Percentiles rank a stretch among this genome's conserved stretches.
phyloP scores from a whole-genome alignment of 2,113 vertebrate genomes.

The Eonycteris spelaea region DNA sequence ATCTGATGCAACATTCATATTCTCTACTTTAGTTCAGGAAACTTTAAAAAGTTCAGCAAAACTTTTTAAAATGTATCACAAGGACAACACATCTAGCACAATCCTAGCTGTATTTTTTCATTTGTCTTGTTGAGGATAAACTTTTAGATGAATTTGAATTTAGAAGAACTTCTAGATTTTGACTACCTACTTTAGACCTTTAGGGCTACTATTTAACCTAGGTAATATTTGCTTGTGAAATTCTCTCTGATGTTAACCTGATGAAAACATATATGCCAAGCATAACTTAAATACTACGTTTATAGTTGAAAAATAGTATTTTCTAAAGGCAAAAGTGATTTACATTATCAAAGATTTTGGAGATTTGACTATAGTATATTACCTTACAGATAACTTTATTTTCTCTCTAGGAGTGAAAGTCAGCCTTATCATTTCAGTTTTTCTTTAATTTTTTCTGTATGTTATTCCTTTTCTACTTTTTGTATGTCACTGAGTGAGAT shows the following conservation, averaged over 20 bases:
- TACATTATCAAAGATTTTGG: not conserved
- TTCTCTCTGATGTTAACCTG: not conserved
- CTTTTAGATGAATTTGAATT: not conserved
- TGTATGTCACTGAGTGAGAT: not conserved
- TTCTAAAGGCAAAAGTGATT: not conserved
- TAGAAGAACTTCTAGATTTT: not conserved
- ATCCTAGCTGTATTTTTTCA: not conserved
- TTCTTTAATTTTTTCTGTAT: not conserved
- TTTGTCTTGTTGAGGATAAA: not conserved
- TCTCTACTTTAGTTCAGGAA: not conserved
- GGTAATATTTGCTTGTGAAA: not conserved
- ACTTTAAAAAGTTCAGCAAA: not conserved
- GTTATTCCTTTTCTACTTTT: not conserved
- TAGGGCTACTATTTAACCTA: not conserved
- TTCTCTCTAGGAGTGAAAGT: not conserved
- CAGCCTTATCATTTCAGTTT: not conserved
- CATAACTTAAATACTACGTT: not conserved
- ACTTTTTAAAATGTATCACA: not conserved
- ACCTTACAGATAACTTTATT: not conserved
- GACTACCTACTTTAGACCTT: not conserved
- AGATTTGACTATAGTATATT: not conserved
- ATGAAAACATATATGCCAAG: not conserved
- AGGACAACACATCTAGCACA: not conserved
- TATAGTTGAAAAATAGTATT: not conserved
- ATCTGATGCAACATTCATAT: not conserved